Percentiles rank a stretch among this genome's conserved stretches.
phyloP scores from a whole-genome alignment of 2,797 vertebrate genomes.

The Remorina albescens region DNA sequence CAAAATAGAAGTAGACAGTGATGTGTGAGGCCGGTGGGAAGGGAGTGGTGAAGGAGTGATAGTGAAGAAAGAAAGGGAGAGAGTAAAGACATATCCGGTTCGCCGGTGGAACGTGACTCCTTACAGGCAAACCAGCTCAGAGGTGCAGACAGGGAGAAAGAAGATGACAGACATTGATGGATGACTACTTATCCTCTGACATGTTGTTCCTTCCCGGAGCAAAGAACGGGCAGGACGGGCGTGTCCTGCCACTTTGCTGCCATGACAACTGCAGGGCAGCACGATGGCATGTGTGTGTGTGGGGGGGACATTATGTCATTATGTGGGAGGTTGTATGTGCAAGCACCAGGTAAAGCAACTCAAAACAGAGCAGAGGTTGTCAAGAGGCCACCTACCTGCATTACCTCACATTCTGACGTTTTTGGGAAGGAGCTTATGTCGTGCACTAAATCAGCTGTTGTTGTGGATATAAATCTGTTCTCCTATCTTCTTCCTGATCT shows the following conservation, averaged over 20 bases:
- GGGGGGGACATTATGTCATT: constrained; percentile 47
- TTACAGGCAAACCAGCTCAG: constrained; percentile 69
- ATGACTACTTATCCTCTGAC: constrained; percentile 70
- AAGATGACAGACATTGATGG: constrained; percentile 69
- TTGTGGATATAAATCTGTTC: constrained; percentile 1
- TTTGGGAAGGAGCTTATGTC: constrained; percentile 37
- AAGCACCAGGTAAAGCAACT: constrained; percentile 29
- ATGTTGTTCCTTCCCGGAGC: constrained; percentile 52
- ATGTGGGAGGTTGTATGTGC: constrained; percentile 28
- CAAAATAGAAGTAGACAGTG: not conserved
- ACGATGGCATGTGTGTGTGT: constrained; percentile 16
- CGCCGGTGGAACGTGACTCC: constrained; percentile 67
- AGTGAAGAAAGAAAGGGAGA: constrained; percentile 12
- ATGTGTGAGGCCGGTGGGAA: constrained; percentile 13
- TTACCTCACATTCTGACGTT: constrained; percentile 56
- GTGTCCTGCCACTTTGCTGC: constrained; percentile 52
- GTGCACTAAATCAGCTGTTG: constrained; percentile 21
- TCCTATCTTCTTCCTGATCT: not conserved
- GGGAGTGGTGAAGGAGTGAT: not conserved
- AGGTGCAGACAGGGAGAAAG: constrained; percentile 73
- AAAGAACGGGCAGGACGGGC: constrained; percentile 49
- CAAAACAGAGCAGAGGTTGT: constrained; percentile 41
- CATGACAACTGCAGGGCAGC: constrained; percentile 44
- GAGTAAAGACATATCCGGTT: constrained; percentile 48
- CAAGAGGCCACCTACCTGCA: constrained; percentile 64